Conservation (phyloP, 2,888 invertebrate species). For the Salticus scenicus region DNA sequence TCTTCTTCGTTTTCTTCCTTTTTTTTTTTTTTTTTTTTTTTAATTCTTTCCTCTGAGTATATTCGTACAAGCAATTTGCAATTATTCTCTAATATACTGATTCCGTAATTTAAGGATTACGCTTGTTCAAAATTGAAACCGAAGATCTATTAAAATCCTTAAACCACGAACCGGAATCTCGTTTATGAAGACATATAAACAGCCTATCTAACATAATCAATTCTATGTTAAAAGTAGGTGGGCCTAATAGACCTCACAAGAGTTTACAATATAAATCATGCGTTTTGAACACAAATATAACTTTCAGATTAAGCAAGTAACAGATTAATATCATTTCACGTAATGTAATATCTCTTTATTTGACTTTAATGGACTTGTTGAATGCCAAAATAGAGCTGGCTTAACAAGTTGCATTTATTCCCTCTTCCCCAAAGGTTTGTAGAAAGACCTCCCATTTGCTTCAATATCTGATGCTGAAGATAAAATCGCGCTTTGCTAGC, state of each 20-base stretch:
- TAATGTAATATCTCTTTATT: slow-evolving; percentile 63
- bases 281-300: neutral
- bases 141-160: no score
- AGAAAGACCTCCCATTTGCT: slow-evolving; percentile 54
- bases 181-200: neutral
- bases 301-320: neutral
- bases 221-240: slow-evolving; percentile 9
- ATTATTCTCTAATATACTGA: no score
- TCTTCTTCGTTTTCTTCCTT: no score
- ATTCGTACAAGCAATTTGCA: no score
- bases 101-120: no score
- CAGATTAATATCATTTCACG: slow-evolving; percentile 32
- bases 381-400: slow-evolving; percentile 34
- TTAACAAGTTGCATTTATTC: slow-evolving; percentile 37
- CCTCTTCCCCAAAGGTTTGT: slow-evolving; percentile 17
- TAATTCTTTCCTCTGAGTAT: no score
- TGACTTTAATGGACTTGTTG: slow-evolving; percentile 62
- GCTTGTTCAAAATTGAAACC: no score
- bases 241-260: slow-evolving; percentile 22
- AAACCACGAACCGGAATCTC: no score
- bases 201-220: neutral
- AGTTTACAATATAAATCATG: slow-evolving; percentile 6
- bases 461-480: slow-evolving; percentile 33
- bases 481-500: slow-evolving; percentile 21
- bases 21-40: no score